phyloP scores from a whole-genome alignment of 2,113 vertebrate genomes.

The Uria lomvia region DNA sequence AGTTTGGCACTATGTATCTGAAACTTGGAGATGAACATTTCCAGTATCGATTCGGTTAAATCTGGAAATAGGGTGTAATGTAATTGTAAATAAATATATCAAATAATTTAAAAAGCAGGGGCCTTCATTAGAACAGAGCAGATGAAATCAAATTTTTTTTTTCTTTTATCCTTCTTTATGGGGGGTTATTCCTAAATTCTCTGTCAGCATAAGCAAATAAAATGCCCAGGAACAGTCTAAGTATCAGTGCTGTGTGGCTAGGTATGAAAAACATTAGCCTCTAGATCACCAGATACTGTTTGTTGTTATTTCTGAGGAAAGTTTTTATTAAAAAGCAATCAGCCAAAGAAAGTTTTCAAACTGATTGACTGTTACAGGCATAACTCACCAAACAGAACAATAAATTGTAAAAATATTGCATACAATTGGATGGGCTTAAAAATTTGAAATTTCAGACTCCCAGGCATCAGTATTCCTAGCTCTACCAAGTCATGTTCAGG shows the following conservation, averaged over 20 bases:
- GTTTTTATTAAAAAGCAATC: not conserved
- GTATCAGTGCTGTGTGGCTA: not conserved
- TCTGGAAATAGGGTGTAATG: not conserved
- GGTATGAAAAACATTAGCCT: not conserved
- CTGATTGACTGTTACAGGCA: not conserved
- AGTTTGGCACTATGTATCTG: not conserved
- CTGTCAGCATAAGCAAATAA: not conserved
- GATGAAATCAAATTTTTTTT: not conserved
- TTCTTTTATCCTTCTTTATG: not conserved
- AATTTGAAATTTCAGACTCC: not conserved
- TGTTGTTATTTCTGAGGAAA: not conserved
- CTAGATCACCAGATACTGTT: not conserved
- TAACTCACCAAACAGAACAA: not conserved
- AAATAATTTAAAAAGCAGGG: not conserved
- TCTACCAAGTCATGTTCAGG: conserved; percentile 47
- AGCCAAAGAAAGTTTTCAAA: not conserved
- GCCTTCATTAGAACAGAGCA: not conserved
- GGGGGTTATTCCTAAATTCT: not conserved
- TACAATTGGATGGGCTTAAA: not conserved
- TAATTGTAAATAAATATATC: not conserved
- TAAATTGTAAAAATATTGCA: conserved; percentile 17
- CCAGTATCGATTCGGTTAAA: not conserved
- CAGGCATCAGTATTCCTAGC: not conserved
- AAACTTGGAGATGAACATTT: not conserved
- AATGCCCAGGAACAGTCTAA: not conserved